Evolutionary conservation across 2,888 invertebrate genomes (phyloP), one percentile per base, ranked within the genome.

Genomic region (Rotaria sp.): DNA sequence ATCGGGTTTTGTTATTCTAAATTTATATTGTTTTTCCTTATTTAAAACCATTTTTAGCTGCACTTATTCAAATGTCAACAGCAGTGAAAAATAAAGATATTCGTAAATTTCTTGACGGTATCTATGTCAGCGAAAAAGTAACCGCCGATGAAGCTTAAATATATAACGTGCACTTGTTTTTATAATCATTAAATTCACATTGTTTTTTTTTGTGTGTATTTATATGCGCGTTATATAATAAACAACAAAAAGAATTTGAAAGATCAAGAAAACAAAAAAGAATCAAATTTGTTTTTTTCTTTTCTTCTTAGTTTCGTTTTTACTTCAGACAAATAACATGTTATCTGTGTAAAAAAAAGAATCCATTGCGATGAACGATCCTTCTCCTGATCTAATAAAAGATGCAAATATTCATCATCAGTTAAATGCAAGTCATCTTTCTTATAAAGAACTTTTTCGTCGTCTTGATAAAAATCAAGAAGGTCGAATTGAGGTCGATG

Each of bases 31-130:
- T 45, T 2, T 26, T 80, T 84, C 10, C 18, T 35, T 15, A 21
- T 30, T 52, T 4, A 52, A 24, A 52, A 10, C 87, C 87, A 87
- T 85, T 92, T 93, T 87, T 91, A 94, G 99, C 99, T 91, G 98
- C 99, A 87, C 94, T 96, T 87, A 97, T 99, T 90, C 99, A 99
- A 92, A 99, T 99, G 92, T 97, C 97, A 35, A 98, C 98, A 86
- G 95, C 95, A 88, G 99, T 99, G 85, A 97, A 98, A 93, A 96
- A 97, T 92, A 99, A 99, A 94, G 99, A 99, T 93, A 99, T 99
- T 93, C 94, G 99, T 93, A 99, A 98, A 92, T 99, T 99, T 93
- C 95, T 99, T 93, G 99, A 99, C 91, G 99, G 99, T 91, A 94
- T 99, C 88, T 99, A 99, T 92, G 99, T 99, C 87, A 97, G 97